Conservation (phyloP, 2,888 invertebrate genomes). For the Lamproptera curius region DNA sequence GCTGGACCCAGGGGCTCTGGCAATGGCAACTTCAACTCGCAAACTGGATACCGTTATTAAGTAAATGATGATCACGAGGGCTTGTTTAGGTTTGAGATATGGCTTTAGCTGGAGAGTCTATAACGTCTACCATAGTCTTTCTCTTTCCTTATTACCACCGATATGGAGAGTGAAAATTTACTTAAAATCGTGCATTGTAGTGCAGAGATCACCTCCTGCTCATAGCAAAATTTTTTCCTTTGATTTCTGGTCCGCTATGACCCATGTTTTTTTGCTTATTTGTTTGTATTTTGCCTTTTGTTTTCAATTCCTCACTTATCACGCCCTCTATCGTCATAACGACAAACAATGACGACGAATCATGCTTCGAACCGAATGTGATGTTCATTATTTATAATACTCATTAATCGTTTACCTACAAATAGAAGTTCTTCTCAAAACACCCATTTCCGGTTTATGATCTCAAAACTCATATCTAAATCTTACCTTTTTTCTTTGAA, state of each 20-base stretch:
- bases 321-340: constrained; percentile 18
- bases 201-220: too few species aligned
- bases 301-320: constrained; percentile 4
- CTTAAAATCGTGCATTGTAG: too few species aligned
- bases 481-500: constrained; percentile 30
- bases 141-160: constrained; percentile 15
- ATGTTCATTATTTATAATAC: constrained; percentile 29
- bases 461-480: constrained; percentile 33
- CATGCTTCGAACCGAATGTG: constrained; percentile 38
- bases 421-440: constrained; percentile 18
- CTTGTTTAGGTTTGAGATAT: constrained; percentile 9
- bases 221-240: too few species aligned
- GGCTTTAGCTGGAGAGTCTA: constrained; percentile 7
- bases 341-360: constrained; percentile 25
- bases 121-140: constrained; percentile 6
- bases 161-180: constrained; percentile 3
- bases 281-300: background rate
- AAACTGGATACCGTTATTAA: constrained; percentile 68
- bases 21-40: constrained; percentile 66
- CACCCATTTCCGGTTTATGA: constrained; percentile 29
- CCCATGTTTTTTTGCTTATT: too few species aligned
- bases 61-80: constrained; percentile 21
- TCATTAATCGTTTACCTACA: constrained; percentile 23
- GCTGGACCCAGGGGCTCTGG: constrained; percentile 58
- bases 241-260: too few species aligned